Evolutionary conservation across 92 coral and sea anemone species (phyloP), one percentile per base, ranked within the genome.

Genomic region (Porites rus): DNA sequence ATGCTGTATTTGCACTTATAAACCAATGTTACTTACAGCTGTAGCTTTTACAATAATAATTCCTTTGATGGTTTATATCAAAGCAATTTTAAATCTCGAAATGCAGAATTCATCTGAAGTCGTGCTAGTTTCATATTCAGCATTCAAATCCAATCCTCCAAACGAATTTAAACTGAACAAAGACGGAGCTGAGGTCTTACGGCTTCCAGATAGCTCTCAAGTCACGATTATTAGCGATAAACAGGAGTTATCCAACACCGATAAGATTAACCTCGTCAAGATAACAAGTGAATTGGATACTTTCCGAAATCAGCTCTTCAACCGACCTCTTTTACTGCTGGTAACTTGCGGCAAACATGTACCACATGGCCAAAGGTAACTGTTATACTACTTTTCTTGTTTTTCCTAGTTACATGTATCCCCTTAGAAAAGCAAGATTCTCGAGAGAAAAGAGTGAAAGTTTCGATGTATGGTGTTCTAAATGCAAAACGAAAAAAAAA

Each of bases 301-400:
- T 18, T 78, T 88, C 24, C 91, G 96, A 66, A 85, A 61, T 28
- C 98, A 94, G 72, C 74, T 95, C 77, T 79, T 87, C 51, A 74
- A 80, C n/a, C 89, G 87, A 25, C 95, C 98, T 46, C 78, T 95
- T 21, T 69, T 95, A 51, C 78, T 90, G 12, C 78, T 76, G 28
- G 90, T 92, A 50, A 89, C 94, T 20, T 96, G 98, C 75, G 95
- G 94, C 9, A 96, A 92, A 84, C 98, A 94, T 24, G 98, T 96
- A 7, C 98, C 98, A 10, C 85, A 76, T 25, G 98, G 98, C 1
- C 98, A 96, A 86, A 96, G 96, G 98, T 96, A 83, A 54, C 80
- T 38, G 20, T 9, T 10, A 4, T 19, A 62, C 18, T 8, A 5
- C 6, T 14, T 6, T 12, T 53, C 10, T 51, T 1, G 0, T 16